Conservation (phyloP, 2,888 invertebrate species). For the Limulus polyphemus region DNA sequence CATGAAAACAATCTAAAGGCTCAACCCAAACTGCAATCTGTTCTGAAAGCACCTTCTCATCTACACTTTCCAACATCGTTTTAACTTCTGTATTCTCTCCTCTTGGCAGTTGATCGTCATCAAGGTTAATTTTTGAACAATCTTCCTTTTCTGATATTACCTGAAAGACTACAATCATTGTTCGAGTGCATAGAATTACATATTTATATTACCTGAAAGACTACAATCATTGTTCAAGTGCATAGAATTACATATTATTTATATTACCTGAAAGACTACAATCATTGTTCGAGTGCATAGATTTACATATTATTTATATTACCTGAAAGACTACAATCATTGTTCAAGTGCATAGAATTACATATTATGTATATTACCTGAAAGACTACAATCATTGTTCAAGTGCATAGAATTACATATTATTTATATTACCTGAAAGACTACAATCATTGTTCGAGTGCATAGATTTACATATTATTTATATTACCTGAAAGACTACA, state of each 20-base stretch:
- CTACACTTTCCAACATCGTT: constrained; percentile 29
- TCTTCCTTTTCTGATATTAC: constrained; percentile 71
- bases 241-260: too few relatives aligned
- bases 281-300: too few relatives aligned
- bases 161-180: constrained; percentile 24
- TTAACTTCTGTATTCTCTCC: constrained; percentile 28
- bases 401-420: too few relatives aligned
- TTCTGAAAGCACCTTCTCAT: constrained; percentile 46
- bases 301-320: too few relatives aligned
- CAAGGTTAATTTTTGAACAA: constrained; percentile 40
- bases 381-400: constrained; percentile 1
- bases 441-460: too few relatives aligned
- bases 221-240: too few relatives aligned
- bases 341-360: too few relatives aligned
- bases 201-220: too few relatives aligned
- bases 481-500: constrained; percentile 45
- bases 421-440: too few relatives aligned
- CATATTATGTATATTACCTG: constrained; percentile 58
- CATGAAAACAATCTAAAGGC: constrained; percentile 95
- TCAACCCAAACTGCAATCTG: constrained; percentile 92
- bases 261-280: constrained; percentile 45
- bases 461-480: too few relatives aligned
- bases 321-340: too few relatives aligned
- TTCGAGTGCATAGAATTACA: too few relatives aligned
- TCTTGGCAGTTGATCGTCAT: constrained; percentile 36